Conservation (phyloP, 2,113 vertebrate species). For the Paracyprichromis sp. region DNA sequence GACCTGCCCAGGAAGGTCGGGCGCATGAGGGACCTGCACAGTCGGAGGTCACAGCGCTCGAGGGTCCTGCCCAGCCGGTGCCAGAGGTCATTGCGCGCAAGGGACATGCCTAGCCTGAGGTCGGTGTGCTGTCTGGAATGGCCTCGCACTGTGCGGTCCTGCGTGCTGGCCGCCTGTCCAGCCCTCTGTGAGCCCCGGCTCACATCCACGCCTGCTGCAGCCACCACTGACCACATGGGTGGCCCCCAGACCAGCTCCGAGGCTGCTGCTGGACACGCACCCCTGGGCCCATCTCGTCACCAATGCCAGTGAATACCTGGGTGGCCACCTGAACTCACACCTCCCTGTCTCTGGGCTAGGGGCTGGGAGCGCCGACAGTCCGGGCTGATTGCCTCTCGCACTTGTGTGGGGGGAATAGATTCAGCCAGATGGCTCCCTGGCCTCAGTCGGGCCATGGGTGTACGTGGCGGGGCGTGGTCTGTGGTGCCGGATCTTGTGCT, state of each 20-base stretch:
- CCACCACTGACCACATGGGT: background rate
- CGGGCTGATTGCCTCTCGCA: accelerated
- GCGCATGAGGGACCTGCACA: background rate
- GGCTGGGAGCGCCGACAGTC: background rate
- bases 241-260: background rate
- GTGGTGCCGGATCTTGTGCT: background rate
- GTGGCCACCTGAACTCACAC: background rate
- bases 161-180: background rate
- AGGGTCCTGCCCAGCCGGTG: background rate
- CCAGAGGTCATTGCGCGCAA: accelerated
- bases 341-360: background rate
- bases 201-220: background rate
- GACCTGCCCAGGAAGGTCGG: background rate
- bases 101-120: background rate
- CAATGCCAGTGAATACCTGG: background rate
- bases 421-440: background rate
- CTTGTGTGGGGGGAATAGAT: background rate
- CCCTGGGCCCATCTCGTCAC: background rate
- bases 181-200: background rate
- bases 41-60: background rate
- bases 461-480: accelerated
- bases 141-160: background rate
- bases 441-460: accelerated
- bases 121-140: background rate
- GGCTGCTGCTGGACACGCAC: accelerated